phyloP scores from a whole-genome alignment of 2,113 vertebrate species.

The Prochilodus magdalenae region DNA sequence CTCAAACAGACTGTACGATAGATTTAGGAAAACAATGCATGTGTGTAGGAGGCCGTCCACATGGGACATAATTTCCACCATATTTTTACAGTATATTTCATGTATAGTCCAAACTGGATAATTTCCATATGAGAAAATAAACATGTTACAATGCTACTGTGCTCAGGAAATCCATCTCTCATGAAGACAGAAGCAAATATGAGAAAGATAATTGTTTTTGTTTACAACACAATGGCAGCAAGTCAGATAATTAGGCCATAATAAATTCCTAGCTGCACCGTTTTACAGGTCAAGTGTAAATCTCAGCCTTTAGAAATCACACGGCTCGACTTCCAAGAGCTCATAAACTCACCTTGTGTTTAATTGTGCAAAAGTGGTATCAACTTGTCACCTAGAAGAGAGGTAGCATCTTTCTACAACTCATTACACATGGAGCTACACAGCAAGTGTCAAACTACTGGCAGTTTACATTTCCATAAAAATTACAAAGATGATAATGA shows the following conservation, averaged over 20 bases:
- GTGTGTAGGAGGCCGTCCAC: background rate
- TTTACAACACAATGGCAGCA: slow-evolving; percentile 2
- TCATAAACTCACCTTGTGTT: slow-evolving; percentile 38
- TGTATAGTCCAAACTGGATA: background rate
- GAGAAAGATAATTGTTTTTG: background rate
- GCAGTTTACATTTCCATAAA: slow-evolving; percentile 21
- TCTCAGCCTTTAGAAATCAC: slow-evolving; percentile 1
- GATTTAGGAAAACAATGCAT: background rate
- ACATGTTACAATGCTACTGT: background rate
- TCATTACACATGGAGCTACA: slow-evolving; percentile 54
- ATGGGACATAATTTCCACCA: background rate
- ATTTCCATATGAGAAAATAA: background rate
- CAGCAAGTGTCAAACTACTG: slow-evolving; percentile 26
- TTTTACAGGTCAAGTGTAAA: background rate
- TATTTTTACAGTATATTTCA: background rate
- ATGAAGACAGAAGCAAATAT: background rate
- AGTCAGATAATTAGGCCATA: background rate
- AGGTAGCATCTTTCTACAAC: slow-evolving; percentile 49
- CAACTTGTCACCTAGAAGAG: slow-evolving; percentile 26
- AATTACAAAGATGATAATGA: slow-evolving; percentile 15
- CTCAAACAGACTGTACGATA: background rate
- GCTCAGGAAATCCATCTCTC: no score
- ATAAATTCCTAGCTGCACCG: background rate
- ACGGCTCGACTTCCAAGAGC: background rate
- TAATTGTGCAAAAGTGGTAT: slow-evolving; percentile 38